Conservation (phyloP, 2,888 invertebrate species). For the Ichneumoninae sp. region DNA sequence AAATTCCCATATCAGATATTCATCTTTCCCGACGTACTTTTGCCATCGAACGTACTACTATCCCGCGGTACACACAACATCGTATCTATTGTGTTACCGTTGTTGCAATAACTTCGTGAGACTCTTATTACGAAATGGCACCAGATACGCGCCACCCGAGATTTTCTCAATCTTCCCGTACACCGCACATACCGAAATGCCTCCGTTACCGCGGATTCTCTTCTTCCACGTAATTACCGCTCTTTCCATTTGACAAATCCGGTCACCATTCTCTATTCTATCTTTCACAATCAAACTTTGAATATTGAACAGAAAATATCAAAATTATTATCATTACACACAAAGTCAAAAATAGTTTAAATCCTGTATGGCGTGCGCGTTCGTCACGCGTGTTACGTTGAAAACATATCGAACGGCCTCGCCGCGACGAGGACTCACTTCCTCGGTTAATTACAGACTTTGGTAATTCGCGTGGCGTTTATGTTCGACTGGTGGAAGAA, state of each 20-base stretch:
- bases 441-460: constrained; percentile 61
- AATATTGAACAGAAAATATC: background rate
- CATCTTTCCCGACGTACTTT: constrained; percentile 75
- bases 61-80: constrained; percentile 20
- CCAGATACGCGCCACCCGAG: constrained; percentile 60
- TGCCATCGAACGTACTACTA: constrained; percentile 74
- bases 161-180: constrained; percentile 30
- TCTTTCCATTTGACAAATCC: background rate
- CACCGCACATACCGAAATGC: background rate
- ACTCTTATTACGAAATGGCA: constrained; percentile 78
- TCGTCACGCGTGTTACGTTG: constrained; percentile 32
- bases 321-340: background rate
- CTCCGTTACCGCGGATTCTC: background rate
- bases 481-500: constrained; percentile 30
- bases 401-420: constrained; percentile 20
- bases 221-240: background rate
- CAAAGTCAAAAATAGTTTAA: background rate
- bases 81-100: constrained; percentile 73
- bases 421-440: constrained; percentile 31
- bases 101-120: constrained; percentile 79
- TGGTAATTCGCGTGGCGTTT: constrained; percentile 53
- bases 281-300: background rate
- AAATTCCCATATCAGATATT: constrained; percentile 80
- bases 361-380: constrained; percentile 3
- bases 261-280: background rate